Evolutionary conservation across 2,888 invertebrate genomes (phyloP), one percentile per base, ranked within the genome.

Genomic region (Ganaspis brasiliensis): DNA sequence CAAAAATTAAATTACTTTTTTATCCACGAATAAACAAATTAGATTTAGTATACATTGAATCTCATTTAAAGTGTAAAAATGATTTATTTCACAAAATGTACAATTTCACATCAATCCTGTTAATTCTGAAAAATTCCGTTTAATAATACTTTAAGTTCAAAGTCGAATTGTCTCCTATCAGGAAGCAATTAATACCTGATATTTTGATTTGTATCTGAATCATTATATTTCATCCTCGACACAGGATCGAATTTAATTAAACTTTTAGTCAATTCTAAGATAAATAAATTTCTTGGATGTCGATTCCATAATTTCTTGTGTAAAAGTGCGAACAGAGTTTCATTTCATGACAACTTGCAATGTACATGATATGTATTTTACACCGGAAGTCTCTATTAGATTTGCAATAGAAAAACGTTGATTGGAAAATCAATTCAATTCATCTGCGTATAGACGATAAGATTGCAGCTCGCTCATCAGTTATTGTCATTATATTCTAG

Each of bases 351-450:
- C 49, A 49, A 49, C n/a, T 49, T n/a, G 49, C 6, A 49, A 49
- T 49, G n/a, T 8, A n/a, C 49, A n/a, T 49, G 16, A 14, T n/a
- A 49, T 19, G 16, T 1, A 19, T 4, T 52, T 19, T 52, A 16
- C 16, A 52, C 19, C 16, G 52, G 19, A 59, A 26, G 73, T n/a
- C 40, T 21, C 40, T 56, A 24, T 12, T 57, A 71, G 40, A 72
- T 70, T 73, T 79, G 74, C 82, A 81, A 82, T 81, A 79, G 79
- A 80, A 67, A 67, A 72, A 77, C 75, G 75, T 74, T 81, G 79
- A 85, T 85, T 83, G 83, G 78, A 84, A 86, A 86, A 84, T 81
- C 83, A 85, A 87, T 85, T 86, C 81, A 81, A 82, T 82, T 82
- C 83, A 84, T 83, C 82, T 83, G 81, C 84, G 81, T 77, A 72